These are phyloP conservation scores for Mylabris phalerata DNA, from an alignment of 1,140 invertebrate species.

Conservation along the genomic window DNA sequence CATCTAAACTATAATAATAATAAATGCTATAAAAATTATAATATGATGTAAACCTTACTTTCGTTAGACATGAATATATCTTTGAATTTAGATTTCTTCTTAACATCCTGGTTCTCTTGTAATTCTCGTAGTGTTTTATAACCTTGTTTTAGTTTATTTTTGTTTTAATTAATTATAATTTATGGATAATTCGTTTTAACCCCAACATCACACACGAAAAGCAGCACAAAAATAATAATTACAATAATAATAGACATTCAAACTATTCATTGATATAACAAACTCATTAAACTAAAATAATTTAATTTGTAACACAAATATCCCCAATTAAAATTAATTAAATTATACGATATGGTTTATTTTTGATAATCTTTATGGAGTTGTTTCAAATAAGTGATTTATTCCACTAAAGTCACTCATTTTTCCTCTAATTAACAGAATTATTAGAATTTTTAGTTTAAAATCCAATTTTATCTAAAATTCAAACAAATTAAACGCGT, in stretches of 20 bases:
- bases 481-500: no score
- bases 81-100: conserved; percentile 68
- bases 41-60: conserved; percentile 52
- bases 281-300: conserved; percentile 11
- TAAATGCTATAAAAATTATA: not conserved
- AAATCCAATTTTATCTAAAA: no score
- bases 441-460: no score
- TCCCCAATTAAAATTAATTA: not conserved
- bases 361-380: not conserved
- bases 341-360: not conserved
- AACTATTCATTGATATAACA: conserved; percentile 22
- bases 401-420: no score
- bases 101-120: conserved; percentile 44
- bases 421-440: no score
- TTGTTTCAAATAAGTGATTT: not conserved
- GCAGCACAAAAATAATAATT: conserved; percentile 48
- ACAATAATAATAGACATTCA: conserved; percentile 21
- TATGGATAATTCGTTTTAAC: no score
- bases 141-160: conserved; percentile 47
- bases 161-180: no score
- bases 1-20: conserved; percentile 12
- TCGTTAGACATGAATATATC: conserved; percentile 63
- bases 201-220: conserved; percentile 46
- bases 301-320: conserved; percentile 2
- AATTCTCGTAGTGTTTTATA: conserved; percentile 61